These are phyloP conservation scores for Odocoileus hemionus DNA, from an alignment of 2,113 vertebrate genomes.

Conservation along the genomic window DNA sequence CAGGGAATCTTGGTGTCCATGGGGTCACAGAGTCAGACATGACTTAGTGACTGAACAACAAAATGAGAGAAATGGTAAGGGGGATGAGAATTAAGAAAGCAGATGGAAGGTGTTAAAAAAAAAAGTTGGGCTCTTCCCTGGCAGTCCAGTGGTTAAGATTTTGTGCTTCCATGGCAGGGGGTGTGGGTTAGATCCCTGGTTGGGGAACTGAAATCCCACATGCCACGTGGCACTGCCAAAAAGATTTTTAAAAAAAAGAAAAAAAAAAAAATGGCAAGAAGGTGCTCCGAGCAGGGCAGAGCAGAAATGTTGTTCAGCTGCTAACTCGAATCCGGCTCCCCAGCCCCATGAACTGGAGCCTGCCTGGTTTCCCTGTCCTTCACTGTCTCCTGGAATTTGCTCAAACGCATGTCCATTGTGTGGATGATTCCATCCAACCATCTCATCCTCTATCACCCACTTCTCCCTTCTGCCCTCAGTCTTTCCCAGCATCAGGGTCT, in stretches of 20 bases:
- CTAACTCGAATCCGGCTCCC: not conserved
- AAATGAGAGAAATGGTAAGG: not conserved
- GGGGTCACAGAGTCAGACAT: not conserved
- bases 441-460: not conserved
- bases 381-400: not conserved
- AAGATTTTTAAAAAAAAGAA: not conserved
- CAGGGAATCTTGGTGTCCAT: not conserved
- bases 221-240: not conserved
- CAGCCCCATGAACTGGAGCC: not conserved
- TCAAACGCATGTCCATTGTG: not conserved
- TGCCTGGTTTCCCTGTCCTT: not conserved
- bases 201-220: not conserved
- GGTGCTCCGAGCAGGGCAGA: not conserved
- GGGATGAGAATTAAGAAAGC: not conserved
- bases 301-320: not conserved
- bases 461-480: not conserved
- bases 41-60: not conserved
- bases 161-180: not conserved
- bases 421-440: not conserved
- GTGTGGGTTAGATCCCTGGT: not conserved
- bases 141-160: not conserved
- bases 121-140: not conserved
- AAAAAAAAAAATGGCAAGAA: not conserved
- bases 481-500: not conserved
- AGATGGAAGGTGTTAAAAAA: not conserved